Percentiles rank a stretch among this genome's conserved stretches.
phyloP scores from a whole-genome alignment of 2,797 vertebrate species.

The Coranthus polyacanthus region DNA sequence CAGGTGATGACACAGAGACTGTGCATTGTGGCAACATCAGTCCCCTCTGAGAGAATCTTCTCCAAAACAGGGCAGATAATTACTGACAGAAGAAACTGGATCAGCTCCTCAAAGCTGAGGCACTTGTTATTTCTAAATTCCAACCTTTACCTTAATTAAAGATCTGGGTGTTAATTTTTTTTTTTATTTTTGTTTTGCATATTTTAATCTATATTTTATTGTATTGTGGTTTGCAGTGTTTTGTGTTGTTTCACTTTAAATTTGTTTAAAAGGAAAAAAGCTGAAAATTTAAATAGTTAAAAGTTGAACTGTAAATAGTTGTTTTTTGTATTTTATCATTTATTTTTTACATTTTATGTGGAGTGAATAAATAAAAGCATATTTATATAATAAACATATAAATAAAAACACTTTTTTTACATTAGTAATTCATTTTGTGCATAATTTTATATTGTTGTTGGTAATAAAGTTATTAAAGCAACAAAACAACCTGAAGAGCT shows the following conservation, averaged over 20 bases:
- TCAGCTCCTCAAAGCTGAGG: conserved; percentile 28
- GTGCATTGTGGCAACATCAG: conserved; percentile 9
- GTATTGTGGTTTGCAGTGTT: not conserved
- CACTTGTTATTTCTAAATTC: not conserved
- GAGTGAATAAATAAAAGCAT: too few relatives aligned
- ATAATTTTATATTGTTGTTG: not conserved
- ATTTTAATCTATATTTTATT: too few relatives aligned
- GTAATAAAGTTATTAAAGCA: too few relatives aligned
- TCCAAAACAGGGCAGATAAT: conserved; percentile 44
- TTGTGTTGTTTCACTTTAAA: not conserved
- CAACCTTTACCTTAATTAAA: not conserved
- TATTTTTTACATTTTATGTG: too few relatives aligned
- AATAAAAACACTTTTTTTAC: not conserved
- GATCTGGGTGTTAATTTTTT: too few relatives aligned
- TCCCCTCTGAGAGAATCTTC: conserved; percentile 21
- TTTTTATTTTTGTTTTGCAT: too few relatives aligned
- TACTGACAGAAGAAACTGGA: conserved; percentile 21
- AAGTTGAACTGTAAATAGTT: not conserved
- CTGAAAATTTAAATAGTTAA: too few relatives aligned
- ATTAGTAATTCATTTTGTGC: not conserved
- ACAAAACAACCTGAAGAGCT: too few relatives aligned
- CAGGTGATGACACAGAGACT: conserved; percentile 17
- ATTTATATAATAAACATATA: conserved; percentile 3
- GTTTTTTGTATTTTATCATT: too few relatives aligned
- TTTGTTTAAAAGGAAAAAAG: not conserved